These are phyloP conservation scores for Festucalex cinctus DNA, from an alignment of 2,113 vertebrate species.

Conservation along the genomic window DNA sequence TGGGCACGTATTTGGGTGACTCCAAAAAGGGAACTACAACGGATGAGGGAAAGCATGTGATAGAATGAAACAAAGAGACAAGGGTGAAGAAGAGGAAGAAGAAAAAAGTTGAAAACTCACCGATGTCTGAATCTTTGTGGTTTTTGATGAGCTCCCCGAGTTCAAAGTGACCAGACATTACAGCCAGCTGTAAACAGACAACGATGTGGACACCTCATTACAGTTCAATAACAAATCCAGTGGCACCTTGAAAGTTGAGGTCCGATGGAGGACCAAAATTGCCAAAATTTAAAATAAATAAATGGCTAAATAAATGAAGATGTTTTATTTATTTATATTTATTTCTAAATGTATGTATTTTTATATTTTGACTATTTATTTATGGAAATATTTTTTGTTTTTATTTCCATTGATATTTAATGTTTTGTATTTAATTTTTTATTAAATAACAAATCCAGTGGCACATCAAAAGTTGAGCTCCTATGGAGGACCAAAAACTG, in stretches of 20 bases:
- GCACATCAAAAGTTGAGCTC: no score
- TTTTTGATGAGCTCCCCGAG: conserved; percentile 89
- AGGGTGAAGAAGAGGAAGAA: background rate
- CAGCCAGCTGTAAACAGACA: conserved; percentile 75
- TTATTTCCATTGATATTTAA: no score
- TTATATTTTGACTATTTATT: no score
- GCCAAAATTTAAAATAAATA: no score
- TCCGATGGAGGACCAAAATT: no score
- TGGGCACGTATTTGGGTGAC: conserved; percentile 82
- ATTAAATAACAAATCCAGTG: no score
- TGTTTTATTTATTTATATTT: no score
- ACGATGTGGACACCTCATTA: background rate
- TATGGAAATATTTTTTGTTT: no score
- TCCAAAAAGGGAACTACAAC: conserved; percentile 85
- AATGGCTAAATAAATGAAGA: no score
- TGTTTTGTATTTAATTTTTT: no score
- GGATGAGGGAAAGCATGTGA: conserved; percentile 4
- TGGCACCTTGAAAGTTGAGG: background rate
- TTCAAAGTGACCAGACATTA: conserved; percentile 89
- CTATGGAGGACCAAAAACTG: no score
- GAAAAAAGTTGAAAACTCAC: conserved; percentile 61
- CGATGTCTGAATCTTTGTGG: conserved; percentile 83
- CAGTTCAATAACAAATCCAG: background rate
- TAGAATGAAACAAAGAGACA: conserved; percentile 11
- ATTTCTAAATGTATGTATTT: no score